Conservation (phyloP, 2,113 vertebrate genomes). For the Osmerus mordax region DNA sequence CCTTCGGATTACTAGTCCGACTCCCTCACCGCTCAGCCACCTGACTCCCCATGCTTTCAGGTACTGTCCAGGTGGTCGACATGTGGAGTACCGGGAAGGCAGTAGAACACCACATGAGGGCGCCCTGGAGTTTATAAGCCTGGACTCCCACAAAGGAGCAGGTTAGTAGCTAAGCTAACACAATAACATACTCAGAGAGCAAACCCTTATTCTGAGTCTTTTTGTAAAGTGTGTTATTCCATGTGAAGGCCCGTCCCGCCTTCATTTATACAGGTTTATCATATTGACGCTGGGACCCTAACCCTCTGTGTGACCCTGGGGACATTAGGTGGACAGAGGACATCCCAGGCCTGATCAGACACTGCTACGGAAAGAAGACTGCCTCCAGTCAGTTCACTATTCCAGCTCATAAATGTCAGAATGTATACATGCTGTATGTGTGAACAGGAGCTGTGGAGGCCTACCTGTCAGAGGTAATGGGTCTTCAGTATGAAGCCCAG, state of each 20-base stretch:
- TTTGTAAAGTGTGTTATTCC: not conserved
- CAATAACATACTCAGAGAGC: too few species aligned
- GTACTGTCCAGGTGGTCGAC: slow-evolving; percentile 82
- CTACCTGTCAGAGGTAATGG: slow-evolving; percentile 76
- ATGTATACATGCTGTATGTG: not conserved
- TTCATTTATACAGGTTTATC: not conserved
- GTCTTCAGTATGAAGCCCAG: slow-evolving; percentile 77
- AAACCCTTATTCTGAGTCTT: not conserved
- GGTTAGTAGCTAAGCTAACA: slow-evolving; percentile 67
- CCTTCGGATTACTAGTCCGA: too few species aligned
- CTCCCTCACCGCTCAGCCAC: too few species aligned
- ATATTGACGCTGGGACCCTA: not conserved
- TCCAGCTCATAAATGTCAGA: too few species aligned
- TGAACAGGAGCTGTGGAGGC: slow-evolving; percentile 69
- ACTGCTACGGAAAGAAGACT: slow-evolving; percentile 67
- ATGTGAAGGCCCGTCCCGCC: slow-evolving; percentile 81
- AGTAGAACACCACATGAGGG: slow-evolving; percentile 85
- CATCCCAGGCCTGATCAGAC: slow-evolving; percentile 62
- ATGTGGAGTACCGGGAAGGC: slow-evolving; percentile 75
- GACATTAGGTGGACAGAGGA: slow-evolving; percentile 71
- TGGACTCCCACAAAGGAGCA: slow-evolving; percentile 86
- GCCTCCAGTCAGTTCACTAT: slow-evolving; percentile 57
- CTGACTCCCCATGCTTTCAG: slow-evolving; percentile 85
- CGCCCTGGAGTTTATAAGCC: slow-evolving; percentile 82
- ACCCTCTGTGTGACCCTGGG: not conserved